Base-by-base conservation (phyloP, 2,797 vertebrate species). In the Tamandua tetradactyla region DNA sequence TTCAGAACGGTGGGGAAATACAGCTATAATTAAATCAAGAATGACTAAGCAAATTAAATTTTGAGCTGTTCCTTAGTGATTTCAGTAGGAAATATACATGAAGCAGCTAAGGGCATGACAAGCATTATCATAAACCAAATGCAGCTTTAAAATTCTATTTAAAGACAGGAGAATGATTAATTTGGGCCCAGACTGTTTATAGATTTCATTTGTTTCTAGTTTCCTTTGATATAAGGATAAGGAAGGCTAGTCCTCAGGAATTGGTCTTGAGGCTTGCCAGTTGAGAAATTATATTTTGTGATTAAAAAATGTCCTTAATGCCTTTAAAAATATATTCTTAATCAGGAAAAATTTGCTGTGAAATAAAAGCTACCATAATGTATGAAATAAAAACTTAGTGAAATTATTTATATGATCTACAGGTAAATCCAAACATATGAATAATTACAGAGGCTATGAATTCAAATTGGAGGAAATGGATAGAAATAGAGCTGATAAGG, bases 151-250 rank as follows among this genome's bases (percentile, higher is more conserved):
- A 91, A 44, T 76, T 88, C 49, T 52, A 30, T 76, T 94, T 49
- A 55, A 68, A 92, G 32, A 27, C 52, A 89, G 40, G 40, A 59
- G 37, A n/a, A 85, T 44, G 83, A 42, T 86, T 62, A 72, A 75
- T 59, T 40, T 40, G 72, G 66, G 37, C 27, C 66, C 52, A 69
- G 32, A 61, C 23, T 79, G 81, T 32, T 64, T 49, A 61, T 20
- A 69, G 35, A 61, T 57, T 74, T 68, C 22, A 62, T 47, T 87
- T 86, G 57, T 72, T 80, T 86, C 11, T 40, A 42, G 2, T 49
- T 89, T 86, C 64, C n/a, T 93, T 61, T 87, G 42, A 69, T 62
- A 55, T 44, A 72, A 81, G 55, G 74, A 89, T 55, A 25, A 68
- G 35, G 71, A 90, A 78, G 64, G 14, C 13, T 59, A 37, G 9